phyloP scores from a whole-genome alignment of 2,888 invertebrate genomes.

The Oasisia sp. region DNA sequence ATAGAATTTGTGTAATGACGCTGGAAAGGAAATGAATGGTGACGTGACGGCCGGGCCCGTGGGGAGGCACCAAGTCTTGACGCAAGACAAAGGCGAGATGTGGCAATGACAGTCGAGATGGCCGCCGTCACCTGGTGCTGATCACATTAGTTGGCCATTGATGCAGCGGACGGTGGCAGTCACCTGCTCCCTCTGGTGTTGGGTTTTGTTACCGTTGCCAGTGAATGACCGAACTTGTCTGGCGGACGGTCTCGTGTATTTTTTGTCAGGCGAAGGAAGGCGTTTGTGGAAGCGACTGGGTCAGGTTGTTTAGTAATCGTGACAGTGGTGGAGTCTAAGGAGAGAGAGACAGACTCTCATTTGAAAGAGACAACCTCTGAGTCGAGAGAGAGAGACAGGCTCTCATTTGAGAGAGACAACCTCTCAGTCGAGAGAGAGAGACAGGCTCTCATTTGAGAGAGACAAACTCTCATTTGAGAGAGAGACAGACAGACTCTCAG shows the following conservation, averaged over 20 bases:
- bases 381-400: too few species aligned
- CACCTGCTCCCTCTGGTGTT: not conserved
- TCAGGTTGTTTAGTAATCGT: not conserved
- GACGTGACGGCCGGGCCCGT: not conserved
- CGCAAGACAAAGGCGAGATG: constrained; percentile 4
- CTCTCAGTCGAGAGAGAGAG: too few species aligned
- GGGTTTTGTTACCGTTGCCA: not conserved
- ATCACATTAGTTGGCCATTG: not conserved
- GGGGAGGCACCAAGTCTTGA: not conserved
- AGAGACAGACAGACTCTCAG: too few species aligned
- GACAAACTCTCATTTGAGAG: too few species aligned
- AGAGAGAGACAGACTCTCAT: too few species aligned
- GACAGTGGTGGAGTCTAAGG: too few species aligned
- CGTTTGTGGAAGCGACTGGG: not conserved
- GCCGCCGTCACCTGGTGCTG: not conserved
- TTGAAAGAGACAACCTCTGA: too few species aligned
- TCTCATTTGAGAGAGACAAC: too few species aligned
- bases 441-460: too few species aligned
- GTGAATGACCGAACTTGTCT: not conserved
- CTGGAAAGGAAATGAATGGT: not conserved
- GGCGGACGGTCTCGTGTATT: not conserved
- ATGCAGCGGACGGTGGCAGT: not conserved
- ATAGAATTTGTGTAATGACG: not conserved
- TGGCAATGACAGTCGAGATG: not conserved
- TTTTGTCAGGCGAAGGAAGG: not conserved